Evolutionary conservation across 2,888 invertebrate species (phyloP), one percentile per base, ranked within the genome.

Genomic region (Antheraea assamensis): DNA sequence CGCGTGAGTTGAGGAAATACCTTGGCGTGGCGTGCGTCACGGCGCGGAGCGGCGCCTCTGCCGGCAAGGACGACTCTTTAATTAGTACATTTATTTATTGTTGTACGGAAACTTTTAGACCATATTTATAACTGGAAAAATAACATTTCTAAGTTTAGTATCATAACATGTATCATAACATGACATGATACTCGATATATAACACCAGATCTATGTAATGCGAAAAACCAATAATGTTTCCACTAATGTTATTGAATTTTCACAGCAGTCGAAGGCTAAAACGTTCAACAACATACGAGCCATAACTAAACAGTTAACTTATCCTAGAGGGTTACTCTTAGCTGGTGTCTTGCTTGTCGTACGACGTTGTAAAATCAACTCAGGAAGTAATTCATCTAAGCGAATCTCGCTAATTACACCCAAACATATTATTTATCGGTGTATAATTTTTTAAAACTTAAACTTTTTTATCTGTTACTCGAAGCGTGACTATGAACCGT

Each of bases 1-100:
- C 76, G 81, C 80, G 68, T n/a, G 31, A 68, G 82, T 81, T 81
- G 79, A 87, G 86, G 86, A 87, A 87, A 82, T 80, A 81, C 86
- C 86, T 87, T 87, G 81, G 74, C 75, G 77, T 74, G 74, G 68
- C 75, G 78, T 78, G 78, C 81, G 78, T 76, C 78, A 79, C 75
- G 47, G 61, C 49, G 74, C 66, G 78, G 76, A 77, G 79, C 74
- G 49, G 61, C 49, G 75, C 70, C 71, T 47, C 73, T 76, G 79
- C 70, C 47, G 73, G 47, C 71, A 74, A 80, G 78, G 80, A 80
- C 73, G 52, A 21, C 31, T 55, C 52, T 58, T 73, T 21, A n/a
- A 68, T 35, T 1, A n/a, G n/a, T n/a, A 35, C 13, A 68, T 35
- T 64, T 30, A 64, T 64, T 64, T 35, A 68, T 68, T 68, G 68